Base-by-base conservation (phyloP, 2,888 invertebrate genomes). In the Palloptera scutellata region DNA sequence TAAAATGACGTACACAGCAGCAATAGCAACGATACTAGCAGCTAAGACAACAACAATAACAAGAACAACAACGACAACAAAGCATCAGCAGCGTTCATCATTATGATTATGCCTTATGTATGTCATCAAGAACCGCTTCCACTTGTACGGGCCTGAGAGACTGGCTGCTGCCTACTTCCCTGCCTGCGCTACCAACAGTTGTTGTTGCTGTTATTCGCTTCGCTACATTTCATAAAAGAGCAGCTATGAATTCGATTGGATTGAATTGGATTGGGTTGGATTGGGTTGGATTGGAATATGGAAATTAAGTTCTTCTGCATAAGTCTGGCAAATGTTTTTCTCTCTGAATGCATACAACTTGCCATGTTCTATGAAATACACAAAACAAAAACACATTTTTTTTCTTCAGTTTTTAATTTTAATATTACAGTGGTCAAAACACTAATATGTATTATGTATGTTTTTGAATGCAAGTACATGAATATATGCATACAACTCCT, bases 61-160 rank as follows among this genome's bases (percentile, higher is more conserved):
- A 15, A 58, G 3, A 64, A 30, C 30, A 30, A 30, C 30, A 30
- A 30, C 30, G 6, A 30, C 2, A 6, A 2, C 2, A 6, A 2
- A 62, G 63, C 54, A 51, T 54, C 54, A 19, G 15, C 59, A 40
- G 40, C 52, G 40, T 41, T 41, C 52, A 48, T 57, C 51, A 20
- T 53, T 55, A 66, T 61, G 41, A 61, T 66, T 66, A 66, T 62
- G 67, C 59, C 45, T 53, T 64, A 67, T 67, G 59, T 67, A 45
- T 67, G 67, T 67, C 67, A 67, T 54, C 67, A 43, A 60, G 63
- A 58, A 67, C 52, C 58, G 61, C 66, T 61, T 55, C 54, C 40
- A 15, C n/a, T 43, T 9, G 20, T 8, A 13, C 11, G 15, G 15
- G 15, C 41, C 17, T 12, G 17, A 13, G 1, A 58, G 41, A 45